A percentile compares a stretch with the other conserved stretches of the same genome.
Evolutionary conservation across 1,140 invertebrate species (phyloP).

Genomic region (Cotesia typhae): DNA sequence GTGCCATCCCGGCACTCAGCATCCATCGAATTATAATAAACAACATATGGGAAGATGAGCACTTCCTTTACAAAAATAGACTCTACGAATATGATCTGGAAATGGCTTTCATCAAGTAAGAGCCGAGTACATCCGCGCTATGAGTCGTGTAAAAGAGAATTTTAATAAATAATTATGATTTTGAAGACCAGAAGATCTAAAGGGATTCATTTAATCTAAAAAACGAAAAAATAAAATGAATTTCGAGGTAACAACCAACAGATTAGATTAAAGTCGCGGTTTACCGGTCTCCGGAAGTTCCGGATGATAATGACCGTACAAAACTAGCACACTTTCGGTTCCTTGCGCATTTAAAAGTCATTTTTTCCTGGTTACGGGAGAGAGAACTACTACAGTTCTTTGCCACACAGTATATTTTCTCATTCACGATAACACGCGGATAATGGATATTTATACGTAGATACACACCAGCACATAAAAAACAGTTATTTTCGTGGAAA

Average conservation of each 20-base stretch:
- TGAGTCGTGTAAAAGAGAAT: no score
- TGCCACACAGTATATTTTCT: neutral
- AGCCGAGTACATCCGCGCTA: no score
- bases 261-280: slow-evolving; percentile 41
- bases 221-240: neutral
- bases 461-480: no score
- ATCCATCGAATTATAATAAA: slow-evolving; percentile 35
- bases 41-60: slow-evolving; percentile 9
- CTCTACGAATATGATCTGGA: neutral
- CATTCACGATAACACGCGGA: neutral
- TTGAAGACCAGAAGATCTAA: no score
- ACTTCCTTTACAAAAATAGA: slow-evolving; percentile 23
- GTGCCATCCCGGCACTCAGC: slow-evolving; percentile 5
- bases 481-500: no score
- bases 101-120: no score
- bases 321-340: slow-evolving; percentile 14
- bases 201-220: neutral
- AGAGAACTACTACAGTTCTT: neutral
- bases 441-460: no score
- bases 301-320: slow-evolving; percentile 36
- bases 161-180: no score
- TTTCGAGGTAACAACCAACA: neutral
- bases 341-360: slow-evolving; percentile 1
- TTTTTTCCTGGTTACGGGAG: slow-evolving; percentile 9
- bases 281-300: slow-evolving; percentile 38